Percentiles rank a stretch among this genome's conserved stretches.
phyloP scores from a whole-genome alignment of 2,113 vertebrate species.

The Natator depressus region DNA sequence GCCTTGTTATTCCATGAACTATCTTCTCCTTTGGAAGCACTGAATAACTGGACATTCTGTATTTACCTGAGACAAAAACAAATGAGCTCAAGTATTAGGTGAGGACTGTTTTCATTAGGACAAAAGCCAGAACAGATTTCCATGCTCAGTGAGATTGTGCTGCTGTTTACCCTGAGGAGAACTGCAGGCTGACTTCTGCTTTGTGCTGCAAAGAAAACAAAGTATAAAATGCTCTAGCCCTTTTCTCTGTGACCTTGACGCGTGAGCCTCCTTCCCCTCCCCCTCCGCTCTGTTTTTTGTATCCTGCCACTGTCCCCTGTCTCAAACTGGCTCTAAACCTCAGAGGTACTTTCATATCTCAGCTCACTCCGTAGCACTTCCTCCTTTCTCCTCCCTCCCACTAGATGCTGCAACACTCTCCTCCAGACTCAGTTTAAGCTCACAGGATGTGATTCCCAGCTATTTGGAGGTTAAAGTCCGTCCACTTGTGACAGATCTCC shows the following conservation, averaged over 20 bases:
- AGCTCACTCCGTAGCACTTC: background rate
- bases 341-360: background rate
- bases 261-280: background rate
- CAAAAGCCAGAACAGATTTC: background rate
- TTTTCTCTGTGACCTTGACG: background rate
- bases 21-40: background rate
- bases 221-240: background rate
- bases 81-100: background rate
- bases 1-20: background rate
- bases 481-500: background rate
- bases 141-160: rapidly evolving
- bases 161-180: background rate
- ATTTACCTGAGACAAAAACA: background rate
- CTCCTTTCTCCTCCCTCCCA: background rate
- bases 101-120: background rate
- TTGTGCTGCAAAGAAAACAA: background rate
- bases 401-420: background rate
- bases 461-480: background rate
- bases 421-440: background rate
- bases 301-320: background rate
- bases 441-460: background rate
- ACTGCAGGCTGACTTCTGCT: background rate
- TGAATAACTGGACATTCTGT: background rate
- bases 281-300: background rate
- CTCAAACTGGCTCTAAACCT: background rate